Evolutionary conservation across 2,797 vertebrate genomes (phyloP).

Genomic region (Rhinoraja longicauda): DNA sequence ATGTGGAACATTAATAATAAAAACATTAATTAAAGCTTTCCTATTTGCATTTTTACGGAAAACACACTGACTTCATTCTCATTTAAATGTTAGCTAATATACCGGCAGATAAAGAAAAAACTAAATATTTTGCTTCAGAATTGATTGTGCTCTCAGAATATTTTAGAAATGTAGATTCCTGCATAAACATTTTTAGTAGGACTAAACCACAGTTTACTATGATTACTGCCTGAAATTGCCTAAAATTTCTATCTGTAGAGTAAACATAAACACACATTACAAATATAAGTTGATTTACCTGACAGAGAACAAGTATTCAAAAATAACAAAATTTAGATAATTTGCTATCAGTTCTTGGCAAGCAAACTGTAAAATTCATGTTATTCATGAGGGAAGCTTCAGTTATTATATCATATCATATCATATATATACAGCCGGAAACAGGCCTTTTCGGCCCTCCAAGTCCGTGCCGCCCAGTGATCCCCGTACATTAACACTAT

Average conservation of each 20-base stretch:
- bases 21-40: not conserved
- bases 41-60: not conserved
- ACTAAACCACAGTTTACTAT: not conserved
- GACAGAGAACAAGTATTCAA: not conserved
- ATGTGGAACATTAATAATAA: not conserved
- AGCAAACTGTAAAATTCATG: not conserved
- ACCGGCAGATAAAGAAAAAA: not conserved
- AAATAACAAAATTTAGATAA: not conserved
- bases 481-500: no score
- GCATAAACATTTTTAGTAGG: not conserved
- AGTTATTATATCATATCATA: no score
- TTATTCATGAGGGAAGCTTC: not conserved
- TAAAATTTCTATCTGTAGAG: not conserved
- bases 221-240: not conserved
- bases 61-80: not conserved
- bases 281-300: not conserved
- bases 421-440: no score
- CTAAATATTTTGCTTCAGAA: not conserved
- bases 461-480: no score
- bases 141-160: not conserved
- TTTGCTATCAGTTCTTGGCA: not conserved
- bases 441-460: no score
- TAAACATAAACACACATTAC: not conserved
- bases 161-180: not conserved
- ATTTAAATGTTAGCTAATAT: not conserved